phyloP scores from a whole-genome alignment of 2,113 vertebrate genomes.

The Dasypus novemcinctus region DNA sequence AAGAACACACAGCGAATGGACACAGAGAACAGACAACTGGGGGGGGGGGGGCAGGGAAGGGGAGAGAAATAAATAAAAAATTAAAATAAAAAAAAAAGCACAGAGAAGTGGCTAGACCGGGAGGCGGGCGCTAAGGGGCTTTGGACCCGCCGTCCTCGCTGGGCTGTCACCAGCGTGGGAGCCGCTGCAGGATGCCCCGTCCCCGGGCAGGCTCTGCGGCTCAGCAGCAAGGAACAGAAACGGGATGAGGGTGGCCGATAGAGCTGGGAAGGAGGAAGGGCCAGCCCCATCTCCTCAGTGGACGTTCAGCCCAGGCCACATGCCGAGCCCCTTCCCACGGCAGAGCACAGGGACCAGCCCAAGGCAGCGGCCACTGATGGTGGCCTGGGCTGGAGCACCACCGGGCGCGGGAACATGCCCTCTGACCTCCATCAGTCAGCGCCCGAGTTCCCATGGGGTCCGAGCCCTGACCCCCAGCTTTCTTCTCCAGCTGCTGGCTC shows the following conservation, averaged over 20 bases:
- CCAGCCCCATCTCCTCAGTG: too few species aligned
- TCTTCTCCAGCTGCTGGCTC: neutral
- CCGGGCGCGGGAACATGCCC: accelerated
- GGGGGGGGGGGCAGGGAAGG: too few species aligned
- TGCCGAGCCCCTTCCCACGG: neutral
- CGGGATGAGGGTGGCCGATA: neutral
- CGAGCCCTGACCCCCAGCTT: neutral
- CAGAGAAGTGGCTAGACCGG: neutral
- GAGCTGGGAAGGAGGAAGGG: neutral
- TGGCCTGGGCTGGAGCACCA: too few species aligned
- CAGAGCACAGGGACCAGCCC: neutral
- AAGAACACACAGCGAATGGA: too few species aligned
- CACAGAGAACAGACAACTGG: too few species aligned
- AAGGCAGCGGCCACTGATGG: neutral
- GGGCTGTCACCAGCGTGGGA: neutral
- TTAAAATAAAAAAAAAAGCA: too few species aligned
- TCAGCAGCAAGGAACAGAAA: neutral
- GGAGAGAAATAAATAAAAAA: too few species aligned
- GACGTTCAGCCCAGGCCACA: neutral
- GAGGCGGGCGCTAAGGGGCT: neutral
- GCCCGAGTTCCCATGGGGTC: neutral
- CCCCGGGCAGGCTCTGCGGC: neutral
- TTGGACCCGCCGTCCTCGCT: neutral
- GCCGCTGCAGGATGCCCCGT: neutral
- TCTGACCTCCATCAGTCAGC: neutral